Base-by-base conservation (phyloP, 2,113 vertebrate species). In the Terrapene triunguis region DNA sequence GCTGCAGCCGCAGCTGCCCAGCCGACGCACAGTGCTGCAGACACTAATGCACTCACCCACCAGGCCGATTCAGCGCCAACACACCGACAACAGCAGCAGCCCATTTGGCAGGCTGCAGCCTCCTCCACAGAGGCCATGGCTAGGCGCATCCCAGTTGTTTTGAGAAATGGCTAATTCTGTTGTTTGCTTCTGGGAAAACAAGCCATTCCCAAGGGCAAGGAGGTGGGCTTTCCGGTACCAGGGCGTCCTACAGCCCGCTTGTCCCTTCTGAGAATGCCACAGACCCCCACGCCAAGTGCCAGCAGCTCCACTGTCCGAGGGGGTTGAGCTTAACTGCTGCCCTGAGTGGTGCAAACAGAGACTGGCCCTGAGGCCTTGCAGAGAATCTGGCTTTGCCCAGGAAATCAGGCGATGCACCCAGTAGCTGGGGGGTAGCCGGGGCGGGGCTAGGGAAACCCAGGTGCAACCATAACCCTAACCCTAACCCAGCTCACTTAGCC, bases 351-450 rank as follows among this genome's bases (percentile, higher is more conserved):
- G 55, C 24, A 10, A 55, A 25, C 22, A 4, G 59, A 65, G 59
- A 25, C 57, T 6, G 59, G 59, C 59, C 27, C 29, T 5, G 32
- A 16, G 14, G 32, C 59, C 59, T 59, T 17, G 32, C 32, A 7
- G 59, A 65, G 32, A 65, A 8, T 7, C 59, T 65, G 59, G 6
- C 27, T 65, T 17, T 6, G 59, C 59, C 29, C 32, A 35, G 32
- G 13, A 65, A 14, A 8, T 14, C 3, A 3, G 29, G 14, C 1
- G 2, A 32, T 17, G 59, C 29, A 4, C 14, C 62, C 62, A 8
- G 12, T 1, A 6, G 25, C 3, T 32, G 29, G 59, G 29, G 57
- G 32, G 16, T 2, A 10, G 10, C 29, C 1, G 32, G 27, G 62
- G 62, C 32, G 32, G 27, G 62, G 62, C 32, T 19, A 29, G 27